phyloP scores from a whole-genome alignment of 92 coral and sea anemone genomes.

The Zoanthus sociatus region DNA sequence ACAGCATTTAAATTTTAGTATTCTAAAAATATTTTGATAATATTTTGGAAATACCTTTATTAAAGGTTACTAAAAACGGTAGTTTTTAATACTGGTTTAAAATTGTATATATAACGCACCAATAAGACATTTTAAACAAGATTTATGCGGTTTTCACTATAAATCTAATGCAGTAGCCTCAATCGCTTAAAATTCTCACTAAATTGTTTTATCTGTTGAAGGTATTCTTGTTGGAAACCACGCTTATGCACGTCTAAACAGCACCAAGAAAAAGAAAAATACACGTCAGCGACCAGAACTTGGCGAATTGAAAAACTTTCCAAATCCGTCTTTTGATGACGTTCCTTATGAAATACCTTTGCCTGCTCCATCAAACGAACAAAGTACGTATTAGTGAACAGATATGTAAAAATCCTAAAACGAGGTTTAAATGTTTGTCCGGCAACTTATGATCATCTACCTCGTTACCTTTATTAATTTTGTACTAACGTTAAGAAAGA shows the following conservation, averaged over 20 bases:
- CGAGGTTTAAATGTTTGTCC: no score
- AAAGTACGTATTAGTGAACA: not conserved
- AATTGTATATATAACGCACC: no score
- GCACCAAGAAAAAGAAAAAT: conserved; percentile 26
- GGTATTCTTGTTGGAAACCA: conserved; percentile 32
- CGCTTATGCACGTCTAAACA: conserved; percentile 33
- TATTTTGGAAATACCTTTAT: no score
- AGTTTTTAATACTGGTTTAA: no score
- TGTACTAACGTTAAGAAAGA: no score
- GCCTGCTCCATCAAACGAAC: not conserved
- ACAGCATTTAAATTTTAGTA: no score
- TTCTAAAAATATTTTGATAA: no score
- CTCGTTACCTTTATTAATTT: no score
- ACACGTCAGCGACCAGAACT: not conserved
- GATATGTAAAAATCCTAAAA: no score
- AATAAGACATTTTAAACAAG: not conserved
- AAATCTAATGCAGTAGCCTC: no score
- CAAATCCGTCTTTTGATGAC: conserved; percentile 15
- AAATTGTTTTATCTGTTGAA: not conserved
- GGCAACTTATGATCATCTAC: no score
- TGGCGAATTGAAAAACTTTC: conserved; percentile 22
- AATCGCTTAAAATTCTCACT: not conserved
- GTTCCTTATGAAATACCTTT: conserved; percentile 30
- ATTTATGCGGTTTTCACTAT: not conserved
- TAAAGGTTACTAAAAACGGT: no score